Evolutionary conservation across 2,888 invertebrate species (phyloP).

Genomic region (Lepidonotus clava): DNA sequence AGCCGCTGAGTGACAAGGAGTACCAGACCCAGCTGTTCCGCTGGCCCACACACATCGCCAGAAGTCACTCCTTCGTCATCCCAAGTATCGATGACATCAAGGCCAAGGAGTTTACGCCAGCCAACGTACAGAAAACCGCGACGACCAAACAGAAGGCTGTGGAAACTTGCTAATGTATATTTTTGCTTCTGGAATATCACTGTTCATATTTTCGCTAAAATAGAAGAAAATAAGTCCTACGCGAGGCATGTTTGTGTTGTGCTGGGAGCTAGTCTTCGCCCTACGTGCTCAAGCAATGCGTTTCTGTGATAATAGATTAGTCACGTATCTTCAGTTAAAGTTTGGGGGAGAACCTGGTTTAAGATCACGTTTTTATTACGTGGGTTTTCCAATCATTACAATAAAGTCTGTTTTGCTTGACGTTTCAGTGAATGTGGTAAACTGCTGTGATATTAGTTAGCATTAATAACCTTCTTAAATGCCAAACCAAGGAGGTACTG

Average conservation of each 20-base stretch:
- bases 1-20: conserved; percentile 70
- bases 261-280: too few relatives aligned
- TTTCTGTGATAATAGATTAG: background rate
- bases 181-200: background rate
- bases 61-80: background rate
- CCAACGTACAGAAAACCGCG: background rate
- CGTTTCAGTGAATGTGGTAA: conserved; percentile 15
- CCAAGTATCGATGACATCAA: conserved; percentile 51
- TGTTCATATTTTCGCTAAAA: too few relatives aligned
- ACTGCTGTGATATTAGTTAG: conserved; percentile 45
- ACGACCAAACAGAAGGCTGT: conserved; percentile 11
- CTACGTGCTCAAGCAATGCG: too few relatives aligned
- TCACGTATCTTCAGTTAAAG: too few relatives aligned
- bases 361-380: too few relatives aligned
- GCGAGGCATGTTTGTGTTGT: too few relatives aligned
- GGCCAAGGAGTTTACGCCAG: background rate
- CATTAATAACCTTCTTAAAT: too few relatives aligned
- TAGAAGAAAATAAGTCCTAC: too few relatives aligned
- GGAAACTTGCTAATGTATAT: conserved; percentile 5
- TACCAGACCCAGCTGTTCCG: conserved; percentile 73
- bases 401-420: too few relatives aligned
- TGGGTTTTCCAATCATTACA: background rate
- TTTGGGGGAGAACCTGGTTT: too few relatives aligned
- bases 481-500: too few relatives aligned
- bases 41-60: conserved; percentile 10